Evolutionary conservation across 2,113 vertebrate genomes (phyloP).

Genomic region (Montifringilla adamsi): DNA sequence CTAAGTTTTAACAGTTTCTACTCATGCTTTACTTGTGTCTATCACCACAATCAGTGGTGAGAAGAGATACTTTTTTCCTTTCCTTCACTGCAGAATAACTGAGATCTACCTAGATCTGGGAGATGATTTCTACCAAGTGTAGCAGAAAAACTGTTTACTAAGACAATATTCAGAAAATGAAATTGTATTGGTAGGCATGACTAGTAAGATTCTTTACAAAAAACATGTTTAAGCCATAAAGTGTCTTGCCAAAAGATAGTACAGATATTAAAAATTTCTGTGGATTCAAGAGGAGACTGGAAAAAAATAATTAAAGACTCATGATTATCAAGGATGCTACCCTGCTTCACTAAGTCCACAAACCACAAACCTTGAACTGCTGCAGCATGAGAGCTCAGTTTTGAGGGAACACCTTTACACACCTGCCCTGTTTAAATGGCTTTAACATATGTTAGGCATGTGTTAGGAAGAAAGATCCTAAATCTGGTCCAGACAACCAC

Average conservation of each 20-base stretch:
- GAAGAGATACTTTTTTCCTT: not conserved
- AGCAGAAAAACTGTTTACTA: not conserved
- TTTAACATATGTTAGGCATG: not conserved
- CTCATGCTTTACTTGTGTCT: not conserved
- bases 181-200: not conserved
- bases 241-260: not conserved
- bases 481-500: not conserved
- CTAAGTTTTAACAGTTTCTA: not conserved
- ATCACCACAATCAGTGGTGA: not conserved
- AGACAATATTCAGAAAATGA: not conserved
- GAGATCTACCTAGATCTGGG: not conserved
- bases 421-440: not conserved
- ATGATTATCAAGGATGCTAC: not conserved
- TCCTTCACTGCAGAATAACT: not conserved
- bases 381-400: not conserved
- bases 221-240: not conserved
- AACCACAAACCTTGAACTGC: not conserved
- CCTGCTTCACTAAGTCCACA: accelerated
- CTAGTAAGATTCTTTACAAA: not conserved
- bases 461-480: not conserved
- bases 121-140: not conserved
- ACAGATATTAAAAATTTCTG: not conserved
- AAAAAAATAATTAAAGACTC: not conserved
- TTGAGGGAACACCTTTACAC: not conserved
- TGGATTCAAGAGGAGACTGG: not conserved